Conservation (phyloP, 2,113 vertebrate species). For the Glaucidium brasilianum region DNA sequence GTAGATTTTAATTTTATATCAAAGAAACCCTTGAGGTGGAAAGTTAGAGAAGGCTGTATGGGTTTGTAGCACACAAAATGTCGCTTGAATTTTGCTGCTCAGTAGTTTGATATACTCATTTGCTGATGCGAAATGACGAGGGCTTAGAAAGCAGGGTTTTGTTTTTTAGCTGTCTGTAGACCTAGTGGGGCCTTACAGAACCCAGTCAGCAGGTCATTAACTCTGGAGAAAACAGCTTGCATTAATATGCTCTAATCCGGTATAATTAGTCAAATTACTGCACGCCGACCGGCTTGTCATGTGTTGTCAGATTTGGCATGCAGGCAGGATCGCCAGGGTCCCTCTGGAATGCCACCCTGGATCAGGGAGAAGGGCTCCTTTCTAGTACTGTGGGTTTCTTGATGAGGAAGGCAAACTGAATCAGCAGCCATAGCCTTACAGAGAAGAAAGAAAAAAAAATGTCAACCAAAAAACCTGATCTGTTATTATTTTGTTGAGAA, state of each 20-base stretch:
- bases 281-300: slow-evolving; percentile 92
- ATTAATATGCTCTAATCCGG: slow-evolving; percentile 99
- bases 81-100: slow-evolving; percentile 81
- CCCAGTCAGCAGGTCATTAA: slow-evolving; percentile 90
- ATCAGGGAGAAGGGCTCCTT: slow-evolving; percentile 71
- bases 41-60: slow-evolving; percentile 72
- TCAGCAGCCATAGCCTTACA: slow-evolving; percentile 29
- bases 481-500: slow-evolving; percentile 5
- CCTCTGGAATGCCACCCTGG: slow-evolving; percentile 85
- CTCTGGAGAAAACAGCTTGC: slow-evolving; percentile 98
- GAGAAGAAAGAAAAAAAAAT: not conserved
- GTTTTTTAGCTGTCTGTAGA: slow-evolving; percentile 81
- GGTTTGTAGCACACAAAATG: slow-evolving; percentile 76
- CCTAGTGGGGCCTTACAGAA: slow-evolving; percentile 79
- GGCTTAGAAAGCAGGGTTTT: slow-evolving; percentile 84
- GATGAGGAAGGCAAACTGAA: slow-evolving; percentile 58
- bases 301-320: slow-evolving; percentile 93
- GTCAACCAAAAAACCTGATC: not conserved
- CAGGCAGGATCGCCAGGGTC: slow-evolving; percentile 80
- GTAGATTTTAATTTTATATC: slow-evolving; percentile 77
- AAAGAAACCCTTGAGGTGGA: slow-evolving; percentile 80
- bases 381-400: slow-evolving; percentile 68
- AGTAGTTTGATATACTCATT: slow-evolving; percentile 84
- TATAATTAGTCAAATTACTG: slow-evolving; percentile 99
- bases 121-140: slow-evolving; percentile 83